Evolutionary conservation across 2,888 invertebrate species (phyloP), one percentile per base, ranked within the genome.

Genomic region (Epiblema foenella): DNA sequence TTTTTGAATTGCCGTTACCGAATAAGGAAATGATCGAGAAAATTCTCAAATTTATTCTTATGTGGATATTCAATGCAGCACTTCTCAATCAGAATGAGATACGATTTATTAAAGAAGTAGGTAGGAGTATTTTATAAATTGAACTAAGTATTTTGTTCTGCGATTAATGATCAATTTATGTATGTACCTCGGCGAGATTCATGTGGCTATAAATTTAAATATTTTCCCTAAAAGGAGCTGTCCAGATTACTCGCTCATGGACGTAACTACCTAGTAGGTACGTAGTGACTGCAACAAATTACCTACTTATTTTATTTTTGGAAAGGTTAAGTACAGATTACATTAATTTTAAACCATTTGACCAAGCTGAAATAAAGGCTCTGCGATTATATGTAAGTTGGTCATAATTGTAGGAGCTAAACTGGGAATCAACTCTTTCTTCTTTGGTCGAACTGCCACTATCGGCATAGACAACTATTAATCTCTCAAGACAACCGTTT

Each of bases 191-290:
- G 65, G 67, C 73, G 65, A 58, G 71, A 77, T 75, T 75, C 74
- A 73, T 77, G 74, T 65, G 67, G 67, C 69, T 73, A 76, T 79
- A 68, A 77, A 62, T 77, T 75, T 77, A 76, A 79, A 80, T 77
- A 74, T 75, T 62, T 59, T 74, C 77, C 76, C 39, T 51, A 67
- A 72, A 72, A 56, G 58, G 67, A 58, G 24, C n/a, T 49, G 51
- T 8, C 20, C 58, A 58, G 67, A 24, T 58, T 20, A 63, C 52
- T 37, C 37, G 63, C 29, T 63, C 51, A n/a, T 49, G 60, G n/a
- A 15, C 51, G 12, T 15, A 4, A 24, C 2, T 24, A 4, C 1
- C 24, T 24, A 24, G 42, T 5, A 15, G 12, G 1, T 24, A 7
- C n/a, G n/a, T 42, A 42, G 42, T 42, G 5, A 42, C 42, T 42